phyloP scores from a whole-genome alignment of 2,797 vertebrate species.

The Miichthys miiuy region DNA sequence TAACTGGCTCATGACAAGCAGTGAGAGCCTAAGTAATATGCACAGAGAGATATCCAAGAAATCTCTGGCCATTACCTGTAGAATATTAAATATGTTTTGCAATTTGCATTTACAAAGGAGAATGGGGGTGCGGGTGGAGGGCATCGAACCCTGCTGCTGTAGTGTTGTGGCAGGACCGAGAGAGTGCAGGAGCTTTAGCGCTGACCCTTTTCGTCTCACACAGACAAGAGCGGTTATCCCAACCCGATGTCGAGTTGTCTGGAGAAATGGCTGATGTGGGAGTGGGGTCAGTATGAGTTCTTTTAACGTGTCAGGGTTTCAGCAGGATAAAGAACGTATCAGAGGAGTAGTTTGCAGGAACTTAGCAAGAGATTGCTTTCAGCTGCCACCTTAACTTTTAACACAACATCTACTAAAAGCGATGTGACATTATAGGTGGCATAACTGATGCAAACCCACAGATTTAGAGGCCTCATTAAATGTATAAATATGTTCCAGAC shows the following conservation, averaged over 20 bases:
- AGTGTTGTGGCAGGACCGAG: neutral
- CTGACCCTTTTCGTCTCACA: slow-evolving; percentile 21
- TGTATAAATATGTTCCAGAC: neutral
- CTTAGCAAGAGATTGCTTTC: slow-evolving; percentile 26
- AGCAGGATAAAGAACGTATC: slow-evolving; percentile 10
- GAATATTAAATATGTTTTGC: slow-evolving; percentile 58
- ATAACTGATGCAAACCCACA: neutral
- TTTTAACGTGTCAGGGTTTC: slow-evolving; percentile 14
- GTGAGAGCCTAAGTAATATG: slow-evolving; percentile 44
- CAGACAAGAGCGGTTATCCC: slow-evolving; percentile 26
- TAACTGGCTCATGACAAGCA: slow-evolving; percentile 35
- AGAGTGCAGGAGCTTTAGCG: neutral
- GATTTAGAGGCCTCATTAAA: slow-evolving; percentile 9
- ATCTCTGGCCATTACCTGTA: slow-evolving; percentile 17
- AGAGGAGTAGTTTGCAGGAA: slow-evolving; percentile 18
- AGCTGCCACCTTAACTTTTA: slow-evolving; percentile 1
- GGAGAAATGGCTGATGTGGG: slow-evolving; percentile 15
- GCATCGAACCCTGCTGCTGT: slow-evolving; percentile 13
- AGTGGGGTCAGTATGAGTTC: slow-evolving; percentile 16
- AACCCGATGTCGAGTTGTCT: slow-evolving; percentile 15
- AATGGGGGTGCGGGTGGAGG: slow-evolving; percentile 15
- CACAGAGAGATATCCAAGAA: slow-evolving; percentile 30
- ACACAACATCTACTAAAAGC: neutral
- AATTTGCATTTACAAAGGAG: slow-evolving; percentile 27
- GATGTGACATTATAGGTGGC: neutral